A percentile compares a stretch with the other conserved stretches of the same genome.
phyloP scores from a whole-genome alignment of 2,113 vertebrate species.

The Mobula birostris region DNA sequence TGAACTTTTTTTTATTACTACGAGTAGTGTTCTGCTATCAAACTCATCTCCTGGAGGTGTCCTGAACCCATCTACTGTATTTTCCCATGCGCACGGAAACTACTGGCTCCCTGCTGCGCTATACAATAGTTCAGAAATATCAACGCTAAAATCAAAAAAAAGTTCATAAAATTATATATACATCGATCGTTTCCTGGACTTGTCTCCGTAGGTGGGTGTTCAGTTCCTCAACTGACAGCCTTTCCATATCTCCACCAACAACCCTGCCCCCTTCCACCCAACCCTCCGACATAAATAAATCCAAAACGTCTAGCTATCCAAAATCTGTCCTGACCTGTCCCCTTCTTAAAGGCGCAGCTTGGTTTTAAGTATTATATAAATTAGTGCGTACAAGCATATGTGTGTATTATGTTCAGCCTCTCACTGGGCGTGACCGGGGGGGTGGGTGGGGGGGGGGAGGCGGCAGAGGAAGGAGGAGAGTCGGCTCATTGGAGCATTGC shows the following conservation, averaged over 20 bases:
- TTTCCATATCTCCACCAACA: too few relatives aligned
- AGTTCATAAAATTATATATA: neutral
- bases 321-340: neutral
- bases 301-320: neutral
- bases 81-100: neutral
- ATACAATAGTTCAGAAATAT: neutral
- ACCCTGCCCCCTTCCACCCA: neutral
- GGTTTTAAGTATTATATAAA: neutral
- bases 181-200: neutral
- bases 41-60: too few relatives aligned
- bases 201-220: slow-evolving; percentile 2
- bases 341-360: neutral
- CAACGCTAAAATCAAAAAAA: neutral
- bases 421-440: neutral
- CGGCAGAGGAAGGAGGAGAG: neutral
- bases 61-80: too few relatives aligned
- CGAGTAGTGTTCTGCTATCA: too few relatives aligned
- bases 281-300: neutral
- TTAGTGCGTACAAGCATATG: neutral
- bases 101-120: neutral
- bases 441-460: neutral
- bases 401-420: neutral
- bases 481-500: slow-evolving; percentile 31
- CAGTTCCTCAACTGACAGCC: neutral
- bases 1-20: too few relatives aligned